A percentile compares a stretch with the other conserved stretches of the same genome.
Evolutionary conservation across 2,797 vertebrate species (phyloP).

Genomic region (Brachymystax lenok): DNA sequence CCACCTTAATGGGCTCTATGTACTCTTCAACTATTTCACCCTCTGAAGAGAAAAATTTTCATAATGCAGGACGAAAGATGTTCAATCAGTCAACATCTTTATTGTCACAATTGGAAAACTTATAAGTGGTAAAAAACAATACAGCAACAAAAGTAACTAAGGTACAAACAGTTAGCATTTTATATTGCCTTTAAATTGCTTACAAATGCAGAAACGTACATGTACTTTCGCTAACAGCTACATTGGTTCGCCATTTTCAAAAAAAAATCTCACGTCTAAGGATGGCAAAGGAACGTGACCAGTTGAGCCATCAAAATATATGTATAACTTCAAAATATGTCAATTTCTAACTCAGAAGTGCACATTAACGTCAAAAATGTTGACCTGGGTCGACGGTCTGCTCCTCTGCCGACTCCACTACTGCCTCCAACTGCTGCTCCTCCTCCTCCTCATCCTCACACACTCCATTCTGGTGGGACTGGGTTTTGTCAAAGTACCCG

Average conservation of each 20-base stretch:
- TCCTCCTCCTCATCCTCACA: conserved; percentile 82
- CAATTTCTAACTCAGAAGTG: neutral
- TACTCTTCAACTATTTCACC: conserved; percentile 89
- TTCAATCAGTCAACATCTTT: neutral
- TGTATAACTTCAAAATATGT: neutral
- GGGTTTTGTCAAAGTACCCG: conserved; percentile 90
- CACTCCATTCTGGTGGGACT: conserved; percentile 92
- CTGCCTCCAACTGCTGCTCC: conserved; percentile 28
- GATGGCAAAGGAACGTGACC: conserved; percentile 1
- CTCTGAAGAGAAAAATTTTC: conserved; percentile 70
- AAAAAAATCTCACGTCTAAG: conserved; percentile 1
- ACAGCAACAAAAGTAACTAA: neutral
- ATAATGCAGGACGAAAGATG: conserved; percentile 9
- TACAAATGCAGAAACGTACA: neutral
- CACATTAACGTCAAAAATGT: conserved; percentile 16
- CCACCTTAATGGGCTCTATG: conserved; percentile 88
- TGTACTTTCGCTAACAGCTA: neutral
- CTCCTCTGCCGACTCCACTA: conserved; percentile 75
- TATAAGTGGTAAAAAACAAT: neutral
- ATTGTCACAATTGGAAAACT: neutral
- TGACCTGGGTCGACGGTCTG: conserved; percentile 84
- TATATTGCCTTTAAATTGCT: neutral
- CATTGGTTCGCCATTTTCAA: conserved; percentile 10
- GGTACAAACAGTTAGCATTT: neutral
- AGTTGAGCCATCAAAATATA: neutral